phyloP scores from a whole-genome alignment of 2,113 vertebrate genomes.

The Neolamprologus sp. region DNA sequence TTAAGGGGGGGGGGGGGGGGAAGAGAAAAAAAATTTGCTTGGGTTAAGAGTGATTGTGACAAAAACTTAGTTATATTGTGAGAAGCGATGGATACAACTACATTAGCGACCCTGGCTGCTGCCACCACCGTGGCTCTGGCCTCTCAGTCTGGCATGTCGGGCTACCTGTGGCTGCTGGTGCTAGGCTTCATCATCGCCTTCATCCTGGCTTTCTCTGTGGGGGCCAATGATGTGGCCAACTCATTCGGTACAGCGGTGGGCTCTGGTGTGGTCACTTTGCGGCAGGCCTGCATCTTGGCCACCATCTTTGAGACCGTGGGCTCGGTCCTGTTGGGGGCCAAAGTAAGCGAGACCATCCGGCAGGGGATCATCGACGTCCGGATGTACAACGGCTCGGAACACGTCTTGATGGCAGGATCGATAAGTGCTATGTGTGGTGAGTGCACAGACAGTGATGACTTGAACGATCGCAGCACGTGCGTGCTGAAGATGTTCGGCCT shows the following conservation, averaged over 20 bases:
- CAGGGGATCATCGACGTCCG: constrained; percentile 84
- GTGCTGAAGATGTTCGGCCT: neutral
- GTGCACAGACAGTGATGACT: neutral
- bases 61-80: neutral
- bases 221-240: constrained; percentile 95
- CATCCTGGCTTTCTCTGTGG: constrained; percentile 90
- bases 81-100: constrained; percentile 49
- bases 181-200: constrained; percentile 93
- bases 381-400: constrained; percentile 77
- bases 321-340: constrained; percentile 88
- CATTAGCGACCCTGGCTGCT: constrained; percentile 45
- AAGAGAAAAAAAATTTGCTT: neutral
- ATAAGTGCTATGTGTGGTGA: constrained; percentile 89
- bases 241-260: constrained; percentile 95
- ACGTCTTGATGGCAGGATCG: constrained; percentile 79
- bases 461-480: neutral
- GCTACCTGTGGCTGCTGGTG: constrained; percentile 80
- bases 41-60: neutral
- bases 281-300: constrained; percentile 88
- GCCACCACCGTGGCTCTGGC: constrained; percentile 35
- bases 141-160: constrained; percentile 34
- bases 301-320: constrained; percentile 90
- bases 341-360: constrained; percentile 92
- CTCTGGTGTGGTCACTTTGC: constrained; percentile 88
- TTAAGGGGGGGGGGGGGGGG: rapidly evolving